Base-by-base conservation (phyloP, 2,888 invertebrate species). In the Lamproptera curius region DNA sequence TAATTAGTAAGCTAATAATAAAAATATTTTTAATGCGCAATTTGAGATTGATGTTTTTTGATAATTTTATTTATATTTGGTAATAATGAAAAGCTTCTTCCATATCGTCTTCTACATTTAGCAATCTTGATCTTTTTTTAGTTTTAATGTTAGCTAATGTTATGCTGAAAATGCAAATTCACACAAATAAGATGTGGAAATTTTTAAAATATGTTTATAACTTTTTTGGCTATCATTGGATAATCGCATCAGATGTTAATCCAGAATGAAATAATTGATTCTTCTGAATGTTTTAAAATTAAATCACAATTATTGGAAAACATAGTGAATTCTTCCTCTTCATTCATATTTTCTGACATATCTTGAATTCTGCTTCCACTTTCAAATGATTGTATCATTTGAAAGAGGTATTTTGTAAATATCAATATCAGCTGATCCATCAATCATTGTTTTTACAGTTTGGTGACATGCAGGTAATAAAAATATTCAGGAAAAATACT, bases 11-110 rank as follows among this genome's bases (percentile, higher is more conserved):
- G 42, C 33, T 42, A 42, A 48, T 48, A 46, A 46, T 40, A 26
- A 28, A 47, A 37, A 47, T 28, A 36, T 42, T 31, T 47, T 47
- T 47, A 42, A 48, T 48, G 42, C 17, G n/a, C n/a, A n/a, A 48
- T 48, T 48, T 48, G 47, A 48, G 42, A 37, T 42, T 42, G 37
- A 48, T 48, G 38, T 42, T 48, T 38, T 48, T 48, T 38, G 38
- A 48, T 48, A 42, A 48, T 48, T 48, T 48, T 23, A 42, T 48
- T 48, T 48, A 48, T 48, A 42, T 48, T 42, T 42, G 42, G 38
- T 42, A 20, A 42, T 48, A 48, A 48, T 42, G 42, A 42, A 48
- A 48, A 42, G 42, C 42, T 39, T 35, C 42, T 42, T 35, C 35
- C 23, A 42, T 26, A 42, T 33, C 48, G 39, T 43, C 43, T 48